Base-by-base conservation (phyloP, 2,888 invertebrate genomes). In the Schrankia costaestrigalis region DNA sequence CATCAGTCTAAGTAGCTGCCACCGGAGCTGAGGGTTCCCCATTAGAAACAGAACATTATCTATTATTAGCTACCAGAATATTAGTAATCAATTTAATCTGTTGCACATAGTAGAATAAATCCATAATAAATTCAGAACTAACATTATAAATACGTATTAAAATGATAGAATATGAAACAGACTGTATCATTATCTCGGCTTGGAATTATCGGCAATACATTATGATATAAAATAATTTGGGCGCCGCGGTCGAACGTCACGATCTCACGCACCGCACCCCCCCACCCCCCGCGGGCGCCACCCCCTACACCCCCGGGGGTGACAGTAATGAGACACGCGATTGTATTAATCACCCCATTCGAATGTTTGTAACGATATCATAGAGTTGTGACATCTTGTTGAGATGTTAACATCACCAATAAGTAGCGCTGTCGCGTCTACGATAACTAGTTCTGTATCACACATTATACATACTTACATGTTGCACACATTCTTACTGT, bases 171-270 rank as follows among this genome's bases (percentile, higher is more conserved):
- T 9, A 7, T 19, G 17, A 1, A 33, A 14, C 41, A 41, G 2
- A 23, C 41, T 33, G 32, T 41, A 36, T 23, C 18, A 14, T 2
- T n/a, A 13, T n/a, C 17, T 36, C 31, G 26, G 10, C 24, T 18
- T 18, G 15, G 29, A 38, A 31, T 36, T 63, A 77, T 80, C 73
- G 71, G 58, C 72, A 76, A 77, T 72, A 76, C 64, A 77, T 82
- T 78, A 74, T 69, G 64, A 72, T 75, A 78, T 77, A 74, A 77
- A 82, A 78, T 79, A 72, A 82, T 78, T 79, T 64, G 35, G 48
- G 43, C 35, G 59, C 30, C 54, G 68, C 69, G 68, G 72, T 69
- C 73, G 63, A 76, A 75, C 50, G 67, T 79, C 83, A 81, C 83
- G 83, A 78, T 72, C 65, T 59, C 62, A 67, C 68, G 70, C 66